Evolutionary conservation across 1,140 invertebrate species (phyloP).

Genomic region (Seison nebaliae): DNA sequence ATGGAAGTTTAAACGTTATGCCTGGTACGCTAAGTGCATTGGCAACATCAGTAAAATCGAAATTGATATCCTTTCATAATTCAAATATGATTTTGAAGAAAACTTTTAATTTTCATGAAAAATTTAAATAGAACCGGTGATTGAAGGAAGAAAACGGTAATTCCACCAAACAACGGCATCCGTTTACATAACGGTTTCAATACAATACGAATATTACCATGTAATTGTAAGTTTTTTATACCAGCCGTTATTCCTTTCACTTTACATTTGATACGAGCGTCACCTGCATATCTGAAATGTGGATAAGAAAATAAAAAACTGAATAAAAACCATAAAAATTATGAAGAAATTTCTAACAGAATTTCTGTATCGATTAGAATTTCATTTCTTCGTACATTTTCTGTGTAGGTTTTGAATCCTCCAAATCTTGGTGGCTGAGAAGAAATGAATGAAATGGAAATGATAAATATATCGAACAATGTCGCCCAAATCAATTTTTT

Average conservation of each 20-base stretch:
- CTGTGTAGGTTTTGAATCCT: slow-evolving; percentile 78
- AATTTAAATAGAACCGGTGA: too few species aligned
- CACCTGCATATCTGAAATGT: slow-evolving; percentile 66
- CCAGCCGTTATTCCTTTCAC: too few species aligned
- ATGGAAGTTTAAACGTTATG: slow-evolving; percentile 32
- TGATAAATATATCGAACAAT: too few species aligned
- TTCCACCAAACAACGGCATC: slow-evolving; percentile 61
- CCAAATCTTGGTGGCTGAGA: slow-evolving; percentile 68
- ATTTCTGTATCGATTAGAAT: slow-evolving; percentile 80
- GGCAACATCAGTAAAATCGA: slow-evolving; percentile 70
- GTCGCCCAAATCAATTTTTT: slow-evolving; percentile 67
- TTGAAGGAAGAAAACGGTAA: slow-evolving; percentile 77
- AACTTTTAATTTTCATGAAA: too few species aligned
- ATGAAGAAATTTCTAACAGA: slow-evolving; percentile 37
- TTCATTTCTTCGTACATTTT: slow-evolving; percentile 64
- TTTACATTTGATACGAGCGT: too few species aligned
- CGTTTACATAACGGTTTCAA: slow-evolving; percentile 65
- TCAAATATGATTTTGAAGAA: too few species aligned
- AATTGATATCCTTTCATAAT: too few species aligned
- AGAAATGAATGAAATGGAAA: too few species aligned
- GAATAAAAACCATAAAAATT: too few species aligned
- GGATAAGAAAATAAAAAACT: too few species aligned
- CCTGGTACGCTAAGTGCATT: slow-evolving; percentile 82
- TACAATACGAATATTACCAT: slow-evolving; percentile 58
- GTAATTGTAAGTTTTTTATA: too few species aligned